These are phyloP conservation scores for Kryptolebias marmoratus DNA, from an alignment of 2,113 vertebrate species.

Conservation along the genomic window DNA sequence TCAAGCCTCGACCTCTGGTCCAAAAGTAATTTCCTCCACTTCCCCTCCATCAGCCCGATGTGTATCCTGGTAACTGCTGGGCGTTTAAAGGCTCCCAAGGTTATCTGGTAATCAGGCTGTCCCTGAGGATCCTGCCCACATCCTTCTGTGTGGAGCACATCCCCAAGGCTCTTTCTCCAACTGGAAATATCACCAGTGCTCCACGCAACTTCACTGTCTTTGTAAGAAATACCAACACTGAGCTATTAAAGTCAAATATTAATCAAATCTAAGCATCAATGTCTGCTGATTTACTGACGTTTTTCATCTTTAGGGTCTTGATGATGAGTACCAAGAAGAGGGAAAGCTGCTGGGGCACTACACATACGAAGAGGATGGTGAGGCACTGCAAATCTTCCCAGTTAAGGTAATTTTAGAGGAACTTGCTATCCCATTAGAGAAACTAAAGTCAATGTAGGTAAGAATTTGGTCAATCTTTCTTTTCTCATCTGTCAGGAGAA, in stretches of 20 bases:
- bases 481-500: slow-evolving; percentile 76
- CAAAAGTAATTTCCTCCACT: not conserved
- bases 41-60: slow-evolving; percentile 84
- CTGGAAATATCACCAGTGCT: slow-evolving; percentile 91
- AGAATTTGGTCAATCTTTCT: slow-evolving; percentile 1
- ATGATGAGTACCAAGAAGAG: slow-evolving; percentile 91
- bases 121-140: slow-evolving; percentile 85
- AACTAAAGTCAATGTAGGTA: not conserved
- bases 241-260: not conserved
- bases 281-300: not conserved
- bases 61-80: slow-evolving; percentile 98
- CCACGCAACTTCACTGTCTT: slow-evolving; percentile 89
- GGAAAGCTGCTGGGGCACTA: slow-evolving; percentile 88
- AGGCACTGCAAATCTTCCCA: slow-evolving; percentile 89
- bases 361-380: slow-evolving; percentile 87
- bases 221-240: slow-evolving; percentile 77
- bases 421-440: not conserved
- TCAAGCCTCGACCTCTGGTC: not conserved
- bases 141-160: slow-evolving; percentile 93
- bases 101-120: slow-evolving; percentile 90
- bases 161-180: slow-evolving; percentile 90
- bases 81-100: slow-evolving; percentile 95
- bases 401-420: slow-evolving; percentile 77
- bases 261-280: not conserved
- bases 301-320: slow-evolving; percentile 83